A percentile compares a stretch with the other conserved stretches of the same genome.
phyloP scores from a whole-genome alignment of 2,888 invertebrate species.

The Lydus trimaculatus region DNA sequence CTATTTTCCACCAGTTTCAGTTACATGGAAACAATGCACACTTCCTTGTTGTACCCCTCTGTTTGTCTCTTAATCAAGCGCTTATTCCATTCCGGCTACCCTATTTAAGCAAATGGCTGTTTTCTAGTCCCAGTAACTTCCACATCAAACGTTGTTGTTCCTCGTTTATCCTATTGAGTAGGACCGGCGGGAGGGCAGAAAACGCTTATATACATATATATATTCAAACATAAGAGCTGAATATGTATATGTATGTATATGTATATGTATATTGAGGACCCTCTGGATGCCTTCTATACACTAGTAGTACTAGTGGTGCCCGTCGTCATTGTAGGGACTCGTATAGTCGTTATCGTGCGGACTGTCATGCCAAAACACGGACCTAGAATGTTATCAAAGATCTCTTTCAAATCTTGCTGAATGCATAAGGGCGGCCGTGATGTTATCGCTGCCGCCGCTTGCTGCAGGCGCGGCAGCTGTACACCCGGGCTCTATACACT shows the following conservation, averaged over 20 bases:
- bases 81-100: constrained; percentile 16
- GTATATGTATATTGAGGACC: constrained; percentile 23
- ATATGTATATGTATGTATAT: not conserved
- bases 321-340: constrained; percentile 51
- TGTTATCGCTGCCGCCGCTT: constrained; percentile 54
- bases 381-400: constrained; percentile 62
- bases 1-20: not conserved
- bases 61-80: constrained; percentile 6
- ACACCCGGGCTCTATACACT: constrained; percentile 30
- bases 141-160: constrained; percentile 28
- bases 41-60: not conserved
- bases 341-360: constrained; percentile 59
- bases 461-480: constrained; percentile 60
- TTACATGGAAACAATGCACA: not conserved
- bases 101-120: constrained; percentile 29
- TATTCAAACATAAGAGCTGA: not conserved
- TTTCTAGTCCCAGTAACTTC: constrained; percentile 24
- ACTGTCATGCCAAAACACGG: constrained; percentile 64
- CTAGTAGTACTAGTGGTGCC: constrained; percentile 30
- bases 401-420: constrained; percentile 64
- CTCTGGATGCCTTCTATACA: constrained; percentile 24
- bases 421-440: constrained; percentile 62
- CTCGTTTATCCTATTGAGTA: constrained; percentile 25
- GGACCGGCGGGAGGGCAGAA: constrained; percentile 6
- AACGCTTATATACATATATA: constrained; percentile 3